Conservation (phyloP, 2,797 vertebrate genomes). For the Amniataba percoides region DNA sequence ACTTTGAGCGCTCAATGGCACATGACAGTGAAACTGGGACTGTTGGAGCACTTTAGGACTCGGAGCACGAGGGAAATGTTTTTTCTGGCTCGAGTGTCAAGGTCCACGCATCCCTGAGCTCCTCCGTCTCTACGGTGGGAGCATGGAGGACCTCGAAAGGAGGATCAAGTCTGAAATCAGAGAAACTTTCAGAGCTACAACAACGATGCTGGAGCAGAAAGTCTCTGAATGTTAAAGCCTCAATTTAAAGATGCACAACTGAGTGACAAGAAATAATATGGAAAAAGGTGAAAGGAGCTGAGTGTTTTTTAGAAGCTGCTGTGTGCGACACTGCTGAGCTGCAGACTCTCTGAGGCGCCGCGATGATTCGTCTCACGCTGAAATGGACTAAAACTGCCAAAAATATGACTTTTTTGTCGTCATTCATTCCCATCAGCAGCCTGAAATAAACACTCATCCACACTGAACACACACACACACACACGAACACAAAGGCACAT, state of each 20-base stretch:
- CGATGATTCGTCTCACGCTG: conserved; percentile 33
- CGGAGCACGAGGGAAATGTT: conserved; percentile 14
- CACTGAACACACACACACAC: background rate
- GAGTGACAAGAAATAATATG: background rate
- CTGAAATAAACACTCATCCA: conserved; percentile 34
- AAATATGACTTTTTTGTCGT: conserved; percentile 37
- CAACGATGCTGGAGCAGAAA: background rate
- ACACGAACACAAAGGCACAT: conserved; percentile 7
- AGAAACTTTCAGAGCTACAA: background rate
- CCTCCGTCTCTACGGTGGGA: conserved; percentile 1
- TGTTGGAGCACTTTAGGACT: conserved; percentile 30
- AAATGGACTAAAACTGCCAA: conserved; percentile 53
- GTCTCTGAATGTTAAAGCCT: conserved; percentile 17
- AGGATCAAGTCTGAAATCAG: background rate
- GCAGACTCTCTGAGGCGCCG: conserved; percentile 11
- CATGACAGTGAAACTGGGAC: conserved; percentile 32
- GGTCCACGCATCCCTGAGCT: conserved; percentile 2
- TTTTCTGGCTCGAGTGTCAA: conserved; percentile 26
- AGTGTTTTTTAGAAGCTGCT: conserved; percentile 20
- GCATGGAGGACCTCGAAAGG: background rate
- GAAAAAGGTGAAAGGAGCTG: conserved; percentile 6
- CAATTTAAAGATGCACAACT: background rate
- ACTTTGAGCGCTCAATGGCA: conserved; percentile 27
- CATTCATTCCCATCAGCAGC: conserved; percentile 40
- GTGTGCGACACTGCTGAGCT: too few species aligned